Conservation (phyloP, 2,797 vertebrate species). For the Sebastolobus alascanus region DNA sequence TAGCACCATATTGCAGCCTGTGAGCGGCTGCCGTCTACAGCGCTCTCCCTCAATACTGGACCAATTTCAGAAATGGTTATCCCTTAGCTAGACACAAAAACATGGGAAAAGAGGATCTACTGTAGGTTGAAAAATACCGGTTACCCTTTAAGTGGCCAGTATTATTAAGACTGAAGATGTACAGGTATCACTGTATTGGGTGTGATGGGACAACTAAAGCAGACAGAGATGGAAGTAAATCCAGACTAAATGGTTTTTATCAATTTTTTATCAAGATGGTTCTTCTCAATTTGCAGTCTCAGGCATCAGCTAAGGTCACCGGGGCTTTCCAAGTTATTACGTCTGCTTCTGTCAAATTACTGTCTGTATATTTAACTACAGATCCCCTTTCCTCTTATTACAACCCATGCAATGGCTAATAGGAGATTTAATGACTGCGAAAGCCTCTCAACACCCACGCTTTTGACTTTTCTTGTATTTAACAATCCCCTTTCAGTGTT, state of each 20-base stretch:
- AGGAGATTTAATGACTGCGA: not conserved
- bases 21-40: too few species aligned
- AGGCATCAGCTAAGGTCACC: constrained; percentile 8
- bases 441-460: not conserved
- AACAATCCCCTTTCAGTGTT: constrained; percentile 36
- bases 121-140: too few species aligned
- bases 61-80: too few species aligned
- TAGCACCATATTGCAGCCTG: too few species aligned
- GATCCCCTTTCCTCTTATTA: constrained; percentile 33
- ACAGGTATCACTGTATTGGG: not conserved
- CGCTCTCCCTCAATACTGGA: too few species aligned
- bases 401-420: not conserved
- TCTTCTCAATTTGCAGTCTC: not conserved
- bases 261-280: not conserved
- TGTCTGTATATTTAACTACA: constrained; percentile 5
- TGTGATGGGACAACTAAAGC: not conserved
- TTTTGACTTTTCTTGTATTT: constrained; percentile 27
- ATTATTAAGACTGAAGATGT: not conserved
- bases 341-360: constrained; percentile 8
- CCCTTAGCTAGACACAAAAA: too few species aligned
- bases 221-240: not conserved
- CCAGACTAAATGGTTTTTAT: not conserved
- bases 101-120: too few species aligned
- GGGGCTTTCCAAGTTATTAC: constrained; percentile 11
- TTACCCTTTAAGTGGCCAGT: too few species aligned